phyloP scores from a whole-genome alignment of 2,888 invertebrate genomes.

The Ptilodon capucinus region DNA sequence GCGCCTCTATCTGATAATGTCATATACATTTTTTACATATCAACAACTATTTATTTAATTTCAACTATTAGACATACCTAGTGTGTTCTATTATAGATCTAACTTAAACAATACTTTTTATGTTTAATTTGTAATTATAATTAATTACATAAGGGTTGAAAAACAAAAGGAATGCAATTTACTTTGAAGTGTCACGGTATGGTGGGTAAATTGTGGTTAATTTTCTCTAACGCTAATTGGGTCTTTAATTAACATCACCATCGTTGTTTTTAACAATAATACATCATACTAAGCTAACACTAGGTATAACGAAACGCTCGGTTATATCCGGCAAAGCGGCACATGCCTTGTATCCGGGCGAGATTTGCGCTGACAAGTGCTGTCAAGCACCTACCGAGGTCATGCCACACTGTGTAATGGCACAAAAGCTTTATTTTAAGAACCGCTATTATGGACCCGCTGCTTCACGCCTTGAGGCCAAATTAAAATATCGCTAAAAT shows the following conservation, averaged over 20 bases:
- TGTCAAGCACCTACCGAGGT: constrained; percentile 28
- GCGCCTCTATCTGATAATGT: constrained; percentile 30
- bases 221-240: neutral
- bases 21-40: neutral
- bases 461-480: constrained; percentile 49
- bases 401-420: constrained; percentile 58
- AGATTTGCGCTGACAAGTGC: constrained; percentile 19
- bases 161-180: no score
- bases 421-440: constrained; percentile 70
- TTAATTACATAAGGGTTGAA: no score
- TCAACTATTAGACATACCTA: no score
- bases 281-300: neutral
- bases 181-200: no score
- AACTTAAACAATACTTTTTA: no score
- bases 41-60: no score
- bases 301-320: constrained; percentile 2
- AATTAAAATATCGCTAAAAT: constrained; percentile 61
- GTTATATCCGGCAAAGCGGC: constrained; percentile 6
- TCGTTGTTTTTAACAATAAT: neutral
- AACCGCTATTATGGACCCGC: constrained; percentile 63
- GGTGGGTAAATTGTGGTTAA: no score
- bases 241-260: neutral
- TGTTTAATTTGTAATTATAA: no score
- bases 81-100: no score
- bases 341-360: constrained; percentile 24